Percentiles rank a stretch among this genome's conserved stretches.
Conservation (phyloP, 23 tunicate species). For the Trididemnum nubilum region DNA sequence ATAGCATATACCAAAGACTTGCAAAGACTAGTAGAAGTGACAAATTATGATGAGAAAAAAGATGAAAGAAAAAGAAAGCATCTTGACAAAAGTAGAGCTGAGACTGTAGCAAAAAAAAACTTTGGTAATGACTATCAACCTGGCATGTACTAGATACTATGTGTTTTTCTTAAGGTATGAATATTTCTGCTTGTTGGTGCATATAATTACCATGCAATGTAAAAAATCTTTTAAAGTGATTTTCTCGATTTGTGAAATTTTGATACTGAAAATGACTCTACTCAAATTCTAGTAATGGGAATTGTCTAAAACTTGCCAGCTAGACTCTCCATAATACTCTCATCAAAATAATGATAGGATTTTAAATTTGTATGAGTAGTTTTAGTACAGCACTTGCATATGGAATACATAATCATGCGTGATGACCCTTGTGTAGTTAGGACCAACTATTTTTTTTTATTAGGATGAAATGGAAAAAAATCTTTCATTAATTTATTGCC, state of each 20-base stretch:
- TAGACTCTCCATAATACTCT: not conserved
- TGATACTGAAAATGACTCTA: conserved; percentile 3
- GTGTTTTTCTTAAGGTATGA: not conserved
- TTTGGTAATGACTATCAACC: conserved; percentile 16
- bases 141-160: not conserved
- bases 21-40: not conserved
- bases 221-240: conserved; percentile 13
- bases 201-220: not conserved
- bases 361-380: conserved; percentile 8
- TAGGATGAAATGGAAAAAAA: not conserved
- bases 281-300: conserved; percentile 25
- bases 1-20: not conserved
- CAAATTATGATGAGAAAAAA: not conserved
- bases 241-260: conserved; percentile 8
- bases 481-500: conserved; percentile 9
- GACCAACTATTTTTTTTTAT: not conserved
- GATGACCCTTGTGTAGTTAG: not conserved
- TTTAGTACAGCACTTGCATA: not conserved
- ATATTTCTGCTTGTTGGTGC: not conserved
- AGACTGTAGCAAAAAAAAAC: not conserved
- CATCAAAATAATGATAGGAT: not conserved
- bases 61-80: not conserved
- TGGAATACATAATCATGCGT: not conserved
- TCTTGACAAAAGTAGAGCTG: not conserved
- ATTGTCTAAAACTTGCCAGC: not conserved